Evolutionary conservation across 2,888 invertebrate genomes (phyloP), one percentile per base, ranked within the genome.

Genomic region (Papilio elwesi): DNA sequence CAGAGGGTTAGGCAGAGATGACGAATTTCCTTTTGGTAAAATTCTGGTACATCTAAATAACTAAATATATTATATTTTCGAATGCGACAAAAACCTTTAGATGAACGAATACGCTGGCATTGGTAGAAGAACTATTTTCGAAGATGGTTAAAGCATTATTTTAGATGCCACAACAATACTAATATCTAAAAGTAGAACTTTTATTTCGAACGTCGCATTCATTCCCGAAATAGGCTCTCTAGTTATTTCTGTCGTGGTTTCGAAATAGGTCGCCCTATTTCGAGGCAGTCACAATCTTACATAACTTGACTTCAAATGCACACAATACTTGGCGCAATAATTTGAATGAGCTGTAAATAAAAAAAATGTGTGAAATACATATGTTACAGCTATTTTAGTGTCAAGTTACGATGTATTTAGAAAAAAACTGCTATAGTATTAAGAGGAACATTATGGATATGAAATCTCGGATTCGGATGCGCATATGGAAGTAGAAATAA

Each of bases 251-350:
- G 49, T 15, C 74, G 79, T 78, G 68, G 79, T 75, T 74, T 69
- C 74, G 74, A 83, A 81, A 82, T 82, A 79, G 84, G 81, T 81
- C 84, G 71, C 78, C 81, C 80, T 77, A 77, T 71, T 73, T 71
- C 78, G 81, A 82, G 81, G 82, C 80, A 77, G 74, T 74, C 73
- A 55, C 57, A 67, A 53, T 47, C 9, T 38, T 47, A 43, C 9
- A 43, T 57, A 68, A 51, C 48, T 43, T 71, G 71, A 57, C 63
- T 36, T 49, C 48, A 43, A 43, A 53, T 53, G 65, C 71, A 49
- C 49, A 51, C 43, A 51, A 49, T 16, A 15, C 16, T 55, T 26
- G 26, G 59, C 59, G 38, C 51, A 49, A 38, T 51, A 51, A 57
- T 65, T 59, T 66, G 57, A 66, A 71, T 66, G 64, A 36, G 49